A percentile compares a stretch with the other conserved stretches of the same genome.
These are phyloP conservation scores for Ictidomys tridecemlineatus DNA, from an alignment of 2,113 vertebrate genomes.

Conservation along the genomic window DNA sequence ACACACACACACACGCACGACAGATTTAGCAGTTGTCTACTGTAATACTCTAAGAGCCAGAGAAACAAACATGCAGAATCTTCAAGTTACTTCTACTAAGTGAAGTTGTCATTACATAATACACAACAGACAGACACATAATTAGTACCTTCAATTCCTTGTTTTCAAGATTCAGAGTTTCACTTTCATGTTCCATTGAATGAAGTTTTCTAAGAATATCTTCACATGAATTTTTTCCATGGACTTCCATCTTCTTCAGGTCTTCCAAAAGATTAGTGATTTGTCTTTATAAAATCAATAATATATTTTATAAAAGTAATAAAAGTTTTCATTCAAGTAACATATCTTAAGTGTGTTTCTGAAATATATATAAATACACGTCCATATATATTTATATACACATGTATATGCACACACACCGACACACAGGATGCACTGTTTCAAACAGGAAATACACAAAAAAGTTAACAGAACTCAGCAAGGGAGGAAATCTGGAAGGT, in stretches of 20 bases:
- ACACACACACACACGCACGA: background rate
- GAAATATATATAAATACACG: background rate
- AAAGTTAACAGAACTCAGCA: slow-evolving; percentile 14
- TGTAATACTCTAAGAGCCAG: background rate
- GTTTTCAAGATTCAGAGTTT: slow-evolving; percentile 88
- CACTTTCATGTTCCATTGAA: slow-evolving; percentile 87
- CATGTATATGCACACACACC: background rate
- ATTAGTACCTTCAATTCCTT: slow-evolving; percentile 89
- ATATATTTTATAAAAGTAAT: slow-evolving; percentile 27
- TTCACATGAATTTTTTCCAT: slow-evolving; percentile 84
- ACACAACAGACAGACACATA: background rate
- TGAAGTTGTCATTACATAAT: background rate
- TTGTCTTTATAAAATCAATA: slow-evolving; percentile 88
- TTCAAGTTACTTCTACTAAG: slow-evolving; percentile 11
- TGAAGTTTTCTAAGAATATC: slow-evolving; percentile 87
- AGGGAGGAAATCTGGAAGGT: background rate
- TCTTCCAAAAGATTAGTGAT: slow-evolving; percentile 86
- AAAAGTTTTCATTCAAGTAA: slow-evolving; percentile 57
- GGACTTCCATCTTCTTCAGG: slow-evolving; percentile 86
- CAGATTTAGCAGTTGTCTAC: background rate
- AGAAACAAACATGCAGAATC: slow-evolving; percentile 21
- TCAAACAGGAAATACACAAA: background rate
- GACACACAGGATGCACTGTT: background rate
- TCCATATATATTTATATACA: too few species aligned
- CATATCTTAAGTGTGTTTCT: slow-evolving; percentile 5